phyloP scores from a whole-genome alignment of 2,113 vertebrate genomes.

The Vulpes vulpes region DNA sequence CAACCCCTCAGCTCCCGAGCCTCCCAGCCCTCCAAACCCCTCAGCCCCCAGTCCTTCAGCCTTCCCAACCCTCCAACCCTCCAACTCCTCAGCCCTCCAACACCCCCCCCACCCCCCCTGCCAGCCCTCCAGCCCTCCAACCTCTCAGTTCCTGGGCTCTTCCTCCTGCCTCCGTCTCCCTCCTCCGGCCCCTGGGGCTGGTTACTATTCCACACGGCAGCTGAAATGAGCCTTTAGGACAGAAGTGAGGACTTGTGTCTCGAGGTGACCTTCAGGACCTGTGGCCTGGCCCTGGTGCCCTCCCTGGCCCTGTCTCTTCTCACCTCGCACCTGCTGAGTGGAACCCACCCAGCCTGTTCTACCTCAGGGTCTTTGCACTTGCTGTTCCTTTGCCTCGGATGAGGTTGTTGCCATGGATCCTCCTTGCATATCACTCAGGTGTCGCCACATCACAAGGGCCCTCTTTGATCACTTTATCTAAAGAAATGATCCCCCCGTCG shows the following conservation, averaged over 20 bases:
- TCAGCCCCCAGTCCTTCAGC: background rate
- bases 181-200: accelerated
- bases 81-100: no score
- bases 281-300: background rate
- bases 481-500: accelerated
- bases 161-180: accelerated
- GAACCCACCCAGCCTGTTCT: background rate
- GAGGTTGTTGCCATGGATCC: accelerated
- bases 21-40: background rate
- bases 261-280: accelerated
- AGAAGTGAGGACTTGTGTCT: accelerated
- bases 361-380: background rate
- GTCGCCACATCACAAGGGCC: background rate
- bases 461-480: background rate
- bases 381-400: accelerated
- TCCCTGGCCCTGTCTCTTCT: accelerated
- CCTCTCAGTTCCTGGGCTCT: background rate
- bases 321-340: background rate
- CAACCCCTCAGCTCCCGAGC: no score
- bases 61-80: no score
- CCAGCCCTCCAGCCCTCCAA: no score
- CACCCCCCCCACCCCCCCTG: accelerated
- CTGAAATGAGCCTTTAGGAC: background rate
- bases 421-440: background rate
- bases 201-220: accelerated